Percentiles rank a stretch among this genome's conserved stretches.
phyloP scores from a whole-genome alignment of 2,113 vertebrate genomes.

The Sebastes schlegelii region DNA sequence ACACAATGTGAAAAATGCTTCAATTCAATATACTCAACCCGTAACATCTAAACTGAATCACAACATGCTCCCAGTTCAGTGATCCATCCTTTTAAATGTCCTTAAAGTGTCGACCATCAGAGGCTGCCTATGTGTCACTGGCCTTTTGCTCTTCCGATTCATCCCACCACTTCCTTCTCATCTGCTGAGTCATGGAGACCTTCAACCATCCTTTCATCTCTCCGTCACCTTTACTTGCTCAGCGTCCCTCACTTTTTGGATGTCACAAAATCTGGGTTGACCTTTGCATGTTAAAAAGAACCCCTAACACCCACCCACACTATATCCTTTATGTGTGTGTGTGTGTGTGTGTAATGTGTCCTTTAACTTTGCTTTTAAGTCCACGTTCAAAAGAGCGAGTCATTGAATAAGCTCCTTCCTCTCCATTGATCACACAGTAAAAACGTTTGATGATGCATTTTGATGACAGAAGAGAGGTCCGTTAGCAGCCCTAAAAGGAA shows the following conservation, averaged over 20 bases:
- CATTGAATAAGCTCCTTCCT: constrained; percentile 18
- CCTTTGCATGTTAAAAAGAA: constrained; percentile 57
- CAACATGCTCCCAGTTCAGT: not conserved
- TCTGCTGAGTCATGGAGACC: constrained; percentile 44
- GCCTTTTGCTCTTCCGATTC: constrained; percentile 50
- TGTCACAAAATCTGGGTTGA: constrained; percentile 44
- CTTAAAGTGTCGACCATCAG: constrained; percentile 2
- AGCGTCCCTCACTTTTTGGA: constrained; percentile 42
- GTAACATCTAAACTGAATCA: not conserved
- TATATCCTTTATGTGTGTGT: constrained; percentile 20
- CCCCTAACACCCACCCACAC: constrained; percentile 17
- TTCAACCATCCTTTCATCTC: constrained; percentile 60
- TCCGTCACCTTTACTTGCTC: constrained; percentile 40
- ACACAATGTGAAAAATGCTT: not conserved
- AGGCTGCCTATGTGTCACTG: not conserved
- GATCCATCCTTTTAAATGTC: not conserved
- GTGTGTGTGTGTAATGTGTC: constrained; percentile 20
- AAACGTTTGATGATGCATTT: constrained; percentile 12
- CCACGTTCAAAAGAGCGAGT: constrained; percentile 38
- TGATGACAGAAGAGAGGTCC: not conserved
- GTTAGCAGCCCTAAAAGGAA: not conserved
- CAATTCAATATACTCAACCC: not conserved
- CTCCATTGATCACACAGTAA: constrained; percentile 13
- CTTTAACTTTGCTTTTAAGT: constrained; percentile 61
- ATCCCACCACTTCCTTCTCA: constrained; percentile 56